Base-by-base conservation (phyloP, 2,797 vertebrate species). In the Lutjanus argentimaculatus region DNA sequence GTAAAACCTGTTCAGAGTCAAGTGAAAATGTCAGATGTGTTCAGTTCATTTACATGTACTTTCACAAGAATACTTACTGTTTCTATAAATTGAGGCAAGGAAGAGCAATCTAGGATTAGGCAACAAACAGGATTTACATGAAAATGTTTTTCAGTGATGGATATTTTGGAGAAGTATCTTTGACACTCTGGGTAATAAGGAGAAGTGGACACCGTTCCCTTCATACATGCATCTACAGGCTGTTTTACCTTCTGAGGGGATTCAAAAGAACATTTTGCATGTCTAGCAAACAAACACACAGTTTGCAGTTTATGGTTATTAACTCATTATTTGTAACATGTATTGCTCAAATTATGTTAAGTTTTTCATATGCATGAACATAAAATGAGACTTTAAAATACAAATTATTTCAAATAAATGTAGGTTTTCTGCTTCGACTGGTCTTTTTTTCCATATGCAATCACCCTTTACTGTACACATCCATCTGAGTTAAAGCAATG, bases 261-360 rank as follows among this genome's bases (percentile, higher is more conserved):
- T 48, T 78, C 36, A 59, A 56, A 67, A 72, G 13, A 15, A 77
- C 59, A 55, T 59, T 73, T 70, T 71, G 15, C 66, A 58, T 55
- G 9, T 76, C 52, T 48, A 22, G 19, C 40, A 53, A 16, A 79
- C 14, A 8, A 17, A 71, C 53, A 55, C 66, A 30, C 70, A 55
- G 11, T 86, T 85, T 84, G 51, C 43, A 64, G 22, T 89, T 85
- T 13, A 61, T 42, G n/a, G 48, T 67, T 75, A 72, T 75, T 69
- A 57, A 42, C 68, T 81, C 43, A 75, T 67, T 36, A 74, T 72
- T 30, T 55, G 58, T 79, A 36, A 45, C 72, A 80, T 59, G 91
- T 92, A 92, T 93, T 92, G 89, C 88, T 88, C 73, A 84, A 85
- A 81, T 83, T 72, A 82, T 75, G 68, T 84, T 75, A 55, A 61